These are phyloP conservation scores for Grallaria varia DNA, from an alignment of 2,113 vertebrate species.

Conservation along the genomic window DNA sequence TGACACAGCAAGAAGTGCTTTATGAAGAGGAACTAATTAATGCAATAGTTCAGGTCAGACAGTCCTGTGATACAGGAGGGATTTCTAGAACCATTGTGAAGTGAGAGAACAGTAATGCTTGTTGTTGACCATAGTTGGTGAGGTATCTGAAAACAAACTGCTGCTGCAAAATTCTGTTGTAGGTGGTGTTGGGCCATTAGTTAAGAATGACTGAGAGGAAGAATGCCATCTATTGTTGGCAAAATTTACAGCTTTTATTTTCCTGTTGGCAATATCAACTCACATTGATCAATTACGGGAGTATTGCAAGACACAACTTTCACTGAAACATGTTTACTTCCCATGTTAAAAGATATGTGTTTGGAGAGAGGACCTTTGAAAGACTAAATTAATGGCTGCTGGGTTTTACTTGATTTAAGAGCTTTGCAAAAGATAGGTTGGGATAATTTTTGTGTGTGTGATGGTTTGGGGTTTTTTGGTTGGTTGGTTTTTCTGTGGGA, in stretches of 20 bases:
- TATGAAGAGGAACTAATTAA: not conserved
- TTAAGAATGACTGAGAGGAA: not conserved
- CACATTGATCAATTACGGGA: not conserved
- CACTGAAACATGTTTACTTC: not conserved
- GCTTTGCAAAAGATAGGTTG: not conserved
- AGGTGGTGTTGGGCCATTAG: not conserved
- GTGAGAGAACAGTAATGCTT: not conserved
- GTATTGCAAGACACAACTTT: not conserved
- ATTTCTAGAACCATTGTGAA: not conserved
- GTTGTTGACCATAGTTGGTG: not conserved
- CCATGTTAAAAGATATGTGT: not conserved
- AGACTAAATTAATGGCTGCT: not conserved
- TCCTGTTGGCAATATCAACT: not conserved
- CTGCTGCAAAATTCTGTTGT: not conserved
- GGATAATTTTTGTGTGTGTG: no score
- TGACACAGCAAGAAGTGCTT: not conserved
- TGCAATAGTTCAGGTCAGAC: not conserved
- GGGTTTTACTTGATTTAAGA: not conserved
- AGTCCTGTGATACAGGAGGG: not conserved
- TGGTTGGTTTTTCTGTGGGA: fast-evolving
- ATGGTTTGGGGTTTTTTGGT: not conserved
- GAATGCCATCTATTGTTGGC: not conserved
- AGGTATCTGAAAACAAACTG: not conserved
- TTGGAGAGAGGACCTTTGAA: not conserved
- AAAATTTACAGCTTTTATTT: not conserved